Conservation (phyloP, 2,113 vertebrate genomes). For the Lutjanus erythropterus region DNA sequence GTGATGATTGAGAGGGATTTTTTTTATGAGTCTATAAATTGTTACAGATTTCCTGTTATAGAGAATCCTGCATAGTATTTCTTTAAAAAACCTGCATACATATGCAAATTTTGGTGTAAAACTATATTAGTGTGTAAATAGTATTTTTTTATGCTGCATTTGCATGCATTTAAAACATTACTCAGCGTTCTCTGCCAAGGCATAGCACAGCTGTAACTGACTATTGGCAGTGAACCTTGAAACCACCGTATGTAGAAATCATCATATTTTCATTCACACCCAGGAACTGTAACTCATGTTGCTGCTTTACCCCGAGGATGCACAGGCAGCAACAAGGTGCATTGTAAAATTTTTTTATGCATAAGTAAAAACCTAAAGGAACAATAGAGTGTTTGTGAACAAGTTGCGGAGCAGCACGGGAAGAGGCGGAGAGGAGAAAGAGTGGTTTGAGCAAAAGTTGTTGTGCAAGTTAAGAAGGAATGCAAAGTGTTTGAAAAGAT, state of each 20-base stretch:
- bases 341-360: constrained; percentile 50
- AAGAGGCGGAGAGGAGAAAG: constrained; percentile 37
- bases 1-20: no score
- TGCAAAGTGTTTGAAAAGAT: constrained; percentile 78
- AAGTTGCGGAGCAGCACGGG: constrained; percentile 51
- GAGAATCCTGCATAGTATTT: no score
- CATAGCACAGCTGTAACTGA: not conserved
- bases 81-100: no score
- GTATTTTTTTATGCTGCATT: not conserved
- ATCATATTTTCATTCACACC: constrained; percentile 31
- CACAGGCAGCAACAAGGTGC: constrained; percentile 45
- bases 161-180: constrained; percentile 1
- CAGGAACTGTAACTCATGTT: constrained; percentile 14
- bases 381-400: constrained; percentile 71
- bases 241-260: constrained; percentile 1
- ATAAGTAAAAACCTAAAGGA: constrained; percentile 47
- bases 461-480: constrained; percentile 76
- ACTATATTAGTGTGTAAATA: not conserved
- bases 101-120: no score
- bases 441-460: constrained; percentile 69
- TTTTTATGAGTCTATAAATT: no score
- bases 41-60: no score
- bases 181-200: constrained; percentile 1
- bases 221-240: not conserved
- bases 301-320: constrained; percentile 50